Conservation (phyloP, 2,888 invertebrate species). For the Ophion ellenae region DNA sequence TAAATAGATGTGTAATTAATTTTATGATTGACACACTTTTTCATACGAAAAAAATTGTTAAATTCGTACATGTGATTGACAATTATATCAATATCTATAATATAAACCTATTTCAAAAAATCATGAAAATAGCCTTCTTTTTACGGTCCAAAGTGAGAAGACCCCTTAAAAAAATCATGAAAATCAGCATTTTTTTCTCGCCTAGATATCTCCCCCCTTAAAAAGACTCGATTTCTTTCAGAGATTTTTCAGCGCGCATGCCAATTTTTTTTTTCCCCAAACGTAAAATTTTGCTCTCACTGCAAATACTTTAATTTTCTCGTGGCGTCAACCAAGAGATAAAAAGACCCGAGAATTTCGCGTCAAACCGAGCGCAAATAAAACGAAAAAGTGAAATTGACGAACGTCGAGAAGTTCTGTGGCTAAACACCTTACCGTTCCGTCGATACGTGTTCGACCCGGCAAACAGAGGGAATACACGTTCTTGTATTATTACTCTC, state of each 20-base stretch:
- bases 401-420: neutral
- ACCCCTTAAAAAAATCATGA: no score
- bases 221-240: no score
- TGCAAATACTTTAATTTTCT: neutral
- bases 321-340: neutral
- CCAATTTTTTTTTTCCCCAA: neutral
- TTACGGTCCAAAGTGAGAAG: no score
- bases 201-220: no score
- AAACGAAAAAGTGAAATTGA: neutral
- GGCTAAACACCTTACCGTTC: neutral
- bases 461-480: constrained; percentile 3
- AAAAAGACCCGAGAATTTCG: neutral
- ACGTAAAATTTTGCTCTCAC: neutral
- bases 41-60: no score
- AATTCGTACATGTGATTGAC: no score
- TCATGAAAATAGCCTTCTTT: no score
- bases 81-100: no score
- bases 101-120: no score
- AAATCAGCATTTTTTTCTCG: no score
- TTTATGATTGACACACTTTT: no score
- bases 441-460: neutral
- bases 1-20: no score
- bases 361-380: neutral
- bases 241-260: neutral
- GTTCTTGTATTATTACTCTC: constrained; percentile 22